Percentiles rank a stretch among this genome's conserved stretches.
Evolutionary conservation across 2,888 invertebrate genomes (phyloP).

Genomic region (Microctonus aethiopoides): DNA sequence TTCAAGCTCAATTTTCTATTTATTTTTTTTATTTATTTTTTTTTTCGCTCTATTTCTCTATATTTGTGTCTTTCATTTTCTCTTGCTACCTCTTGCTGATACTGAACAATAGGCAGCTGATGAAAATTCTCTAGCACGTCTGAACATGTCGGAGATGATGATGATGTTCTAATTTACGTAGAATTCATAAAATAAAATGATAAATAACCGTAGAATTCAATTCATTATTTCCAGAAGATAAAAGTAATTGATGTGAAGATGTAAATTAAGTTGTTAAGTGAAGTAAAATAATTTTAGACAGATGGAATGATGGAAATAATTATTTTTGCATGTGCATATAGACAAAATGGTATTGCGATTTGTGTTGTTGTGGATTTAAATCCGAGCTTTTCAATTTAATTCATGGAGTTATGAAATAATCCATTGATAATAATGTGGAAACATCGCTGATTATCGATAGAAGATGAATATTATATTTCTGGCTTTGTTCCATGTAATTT

Average conservation of each 20-base stretch:
- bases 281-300: too few species aligned
- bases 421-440: neutral
- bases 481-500: neutral
- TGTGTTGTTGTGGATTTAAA: neutral
- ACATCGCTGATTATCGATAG: neutral
- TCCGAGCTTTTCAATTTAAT: neutral
- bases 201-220: too few species aligned
- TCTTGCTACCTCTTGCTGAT: neutral
- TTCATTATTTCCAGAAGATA: too few species aligned
- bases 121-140: conserved; percentile 30
- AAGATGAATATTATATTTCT: neutral
- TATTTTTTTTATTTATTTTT: neutral
- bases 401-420: neutral
- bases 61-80: neutral
- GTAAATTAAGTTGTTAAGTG: too few species aligned
- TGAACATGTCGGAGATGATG: neutral
- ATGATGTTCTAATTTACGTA: too few species aligned
- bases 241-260: too few species aligned
- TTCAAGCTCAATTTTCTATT: neutral
- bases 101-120: conserved; percentile 32
- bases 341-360: neutral
- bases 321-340: neutral
- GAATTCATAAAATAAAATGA: too few species aligned
- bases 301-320: too few species aligned
- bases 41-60: neutral